Evolutionary conservation across 2,797 vertebrate species (phyloP).

Genomic region (Dipus sagitta): DNA sequence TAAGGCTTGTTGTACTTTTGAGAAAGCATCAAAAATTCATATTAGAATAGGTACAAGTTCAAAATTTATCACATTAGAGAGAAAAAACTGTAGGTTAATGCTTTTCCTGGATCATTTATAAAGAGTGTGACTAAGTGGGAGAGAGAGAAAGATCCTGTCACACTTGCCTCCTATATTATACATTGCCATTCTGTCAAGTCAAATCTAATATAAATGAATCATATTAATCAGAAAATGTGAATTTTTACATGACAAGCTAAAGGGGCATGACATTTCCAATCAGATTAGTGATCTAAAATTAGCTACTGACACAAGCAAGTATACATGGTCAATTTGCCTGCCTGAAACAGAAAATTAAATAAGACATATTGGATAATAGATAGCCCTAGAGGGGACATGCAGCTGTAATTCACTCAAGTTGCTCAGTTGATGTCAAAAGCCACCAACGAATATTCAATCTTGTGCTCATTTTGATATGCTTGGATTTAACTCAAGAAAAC

Average conservation of each 20-base stretch:
- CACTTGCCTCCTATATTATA: conserved; percentile 83
- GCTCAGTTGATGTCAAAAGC: conserved; percentile 78
- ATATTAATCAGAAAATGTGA: conserved; percentile 88
- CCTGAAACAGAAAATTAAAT: conserved; percentile 83
- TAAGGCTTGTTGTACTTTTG: conserved; percentile 57
- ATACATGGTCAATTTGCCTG: conserved; percentile 84
- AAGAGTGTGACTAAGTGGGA: conserved; percentile 85
- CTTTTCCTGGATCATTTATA: conserved; percentile 87
- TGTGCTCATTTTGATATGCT: conserved; percentile 70
- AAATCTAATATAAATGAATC: conserved; percentile 88
- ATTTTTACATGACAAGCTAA: conserved; percentile 88
- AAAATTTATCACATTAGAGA: conserved; percentile 83
- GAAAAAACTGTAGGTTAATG: conserved; percentile 82
- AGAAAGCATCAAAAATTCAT: conserved; percentile 61
- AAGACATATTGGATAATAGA: conserved; percentile 83
- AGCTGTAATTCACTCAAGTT: conserved; percentile 78
- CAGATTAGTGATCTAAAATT: conserved; percentile 87
- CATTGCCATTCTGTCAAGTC: conserved; percentile 87
- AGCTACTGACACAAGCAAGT: conserved; percentile 85
- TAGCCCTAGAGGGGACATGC: conserved; percentile 75
- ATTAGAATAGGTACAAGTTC: conserved; percentile 69
- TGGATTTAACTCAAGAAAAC: conserved; percentile 79
- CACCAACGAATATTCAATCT: conserved; percentile 78
- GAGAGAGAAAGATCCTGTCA: conserved; percentile 86
- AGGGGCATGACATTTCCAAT: conserved; percentile 87